phyloP scores from a whole-genome alignment of 1,140 invertebrate species.

The Ostrea denselamellosa region DNA sequence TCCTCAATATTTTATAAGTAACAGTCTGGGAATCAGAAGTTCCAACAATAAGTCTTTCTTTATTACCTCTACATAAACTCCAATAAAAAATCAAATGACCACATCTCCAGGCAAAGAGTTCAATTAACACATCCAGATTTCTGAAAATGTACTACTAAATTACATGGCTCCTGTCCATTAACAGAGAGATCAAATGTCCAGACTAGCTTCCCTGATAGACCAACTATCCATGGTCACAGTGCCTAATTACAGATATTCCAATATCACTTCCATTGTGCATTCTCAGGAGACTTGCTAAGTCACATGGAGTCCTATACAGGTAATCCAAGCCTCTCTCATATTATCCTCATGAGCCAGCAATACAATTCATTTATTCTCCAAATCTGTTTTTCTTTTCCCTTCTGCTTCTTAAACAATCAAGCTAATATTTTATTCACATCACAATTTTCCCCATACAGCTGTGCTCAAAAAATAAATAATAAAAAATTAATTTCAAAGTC shows the following conservation, averaged over 20 bases:
- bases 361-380: background rate
- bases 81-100: background rate
- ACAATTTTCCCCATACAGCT: background rate
- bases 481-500: too few relatives aligned
- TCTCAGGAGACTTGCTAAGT: background rate
- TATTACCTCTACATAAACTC: background rate
- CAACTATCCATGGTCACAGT: background rate
- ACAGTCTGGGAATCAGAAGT: background rate
- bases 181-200: background rate
- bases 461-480: background rate
- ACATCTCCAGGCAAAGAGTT: background rate
- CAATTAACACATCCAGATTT: background rate
- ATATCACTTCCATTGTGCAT: background rate
- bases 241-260: conserved; percentile 25
- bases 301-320: background rate
- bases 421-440: background rate
- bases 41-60: background rate
- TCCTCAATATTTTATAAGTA: too few relatives aligned
- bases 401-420: background rate
- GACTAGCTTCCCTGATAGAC: background rate
- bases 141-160: background rate
- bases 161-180: background rate
- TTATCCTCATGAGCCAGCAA: background rate
- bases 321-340: background rate
- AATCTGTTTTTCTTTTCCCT: background rate